A percentile compares a stretch with the other conserved stretches of the same genome.
phyloP scores from a whole-genome alignment of 2,888 invertebrate species.

The Watsonalla binaria region DNA sequence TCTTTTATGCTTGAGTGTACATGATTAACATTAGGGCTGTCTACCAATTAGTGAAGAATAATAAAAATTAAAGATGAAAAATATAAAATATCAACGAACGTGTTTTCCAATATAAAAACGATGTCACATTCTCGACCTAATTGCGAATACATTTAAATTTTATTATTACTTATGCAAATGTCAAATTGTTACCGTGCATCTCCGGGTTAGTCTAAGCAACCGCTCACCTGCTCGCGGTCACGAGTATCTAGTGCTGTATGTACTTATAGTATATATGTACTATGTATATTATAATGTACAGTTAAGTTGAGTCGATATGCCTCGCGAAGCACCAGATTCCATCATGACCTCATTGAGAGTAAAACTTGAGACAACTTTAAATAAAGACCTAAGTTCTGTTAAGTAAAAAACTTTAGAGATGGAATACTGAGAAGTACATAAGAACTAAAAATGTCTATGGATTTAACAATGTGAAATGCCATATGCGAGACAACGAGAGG shows the following conservation, averaged over 20 bases:
- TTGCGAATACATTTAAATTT: neutral
- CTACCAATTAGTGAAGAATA: too few relatives aligned
- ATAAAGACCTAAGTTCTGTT: slow-evolving; percentile 11
- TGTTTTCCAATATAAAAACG: too few relatives aligned
- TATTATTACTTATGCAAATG: neutral
- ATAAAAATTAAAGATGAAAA: too few relatives aligned
- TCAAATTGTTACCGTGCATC: neutral
- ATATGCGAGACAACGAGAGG: slow-evolving; percentile 46
- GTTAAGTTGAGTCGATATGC: slow-evolving; percentile 50
- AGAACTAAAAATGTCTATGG: slow-evolving; percentile 18
- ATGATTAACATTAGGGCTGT: too few relatives aligned
- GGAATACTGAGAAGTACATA: too few relatives aligned
- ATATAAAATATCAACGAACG: too few relatives aligned
- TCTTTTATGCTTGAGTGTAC: too few relatives aligned
- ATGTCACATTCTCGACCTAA: too few relatives aligned
- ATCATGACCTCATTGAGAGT: slow-evolving; percentile 61
- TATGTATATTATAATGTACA: slow-evolving; percentile 37
- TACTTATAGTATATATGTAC: slow-evolving; percentile 28
- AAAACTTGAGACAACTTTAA: slow-evolving; percentile 39
- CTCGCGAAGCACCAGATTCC: slow-evolving; percentile 50
- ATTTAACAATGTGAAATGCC: slow-evolving; percentile 45
- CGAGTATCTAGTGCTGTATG: slow-evolving; percentile 47
- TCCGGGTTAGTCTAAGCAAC: slow-evolving; percentile 14
- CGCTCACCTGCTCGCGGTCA: slow-evolving; percentile 54
- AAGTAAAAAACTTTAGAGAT: too few relatives aligned